Conservation (phyloP, 2,113 vertebrate genomes). For the Leucoraja erinaceus region DNA sequence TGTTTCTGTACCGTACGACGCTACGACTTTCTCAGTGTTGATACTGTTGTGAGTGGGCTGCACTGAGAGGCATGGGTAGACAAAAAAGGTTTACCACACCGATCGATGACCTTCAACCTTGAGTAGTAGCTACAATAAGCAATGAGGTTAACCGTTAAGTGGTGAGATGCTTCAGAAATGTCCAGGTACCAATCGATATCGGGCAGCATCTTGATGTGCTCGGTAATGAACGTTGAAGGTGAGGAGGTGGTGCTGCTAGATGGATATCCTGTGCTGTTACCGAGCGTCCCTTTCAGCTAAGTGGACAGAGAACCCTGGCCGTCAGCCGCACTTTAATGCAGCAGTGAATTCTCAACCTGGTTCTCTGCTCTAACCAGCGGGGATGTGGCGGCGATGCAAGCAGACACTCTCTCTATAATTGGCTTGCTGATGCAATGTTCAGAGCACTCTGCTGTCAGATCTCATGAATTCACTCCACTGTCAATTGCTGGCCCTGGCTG, state of each 20-base stretch:
- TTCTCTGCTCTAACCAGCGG: background rate
- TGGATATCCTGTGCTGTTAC: background rate
- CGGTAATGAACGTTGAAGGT: background rate
- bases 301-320: background rate
- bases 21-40: no score
- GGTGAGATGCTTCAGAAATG: background rate
- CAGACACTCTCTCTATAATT: constrained; percentile 11
- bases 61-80: background rate
- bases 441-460: constrained; percentile 23
- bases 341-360: background rate
- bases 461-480: background rate
- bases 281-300: background rate
- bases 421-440: background rate
- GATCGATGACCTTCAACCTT: background rate
- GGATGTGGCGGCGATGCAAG: constrained; percentile 4
- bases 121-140: background rate
- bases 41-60: background rate
- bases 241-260: background rate
- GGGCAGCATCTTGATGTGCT: background rate
- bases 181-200: background rate
- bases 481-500: background rate
- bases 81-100: background rate
- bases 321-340: background rate
- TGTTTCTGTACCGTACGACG: no score
- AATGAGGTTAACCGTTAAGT: background rate